These are phyloP conservation scores for Danionella cerebrum DNA, from an alignment of 2,113 vertebrate species.

Conservation along the genomic window DNA sequence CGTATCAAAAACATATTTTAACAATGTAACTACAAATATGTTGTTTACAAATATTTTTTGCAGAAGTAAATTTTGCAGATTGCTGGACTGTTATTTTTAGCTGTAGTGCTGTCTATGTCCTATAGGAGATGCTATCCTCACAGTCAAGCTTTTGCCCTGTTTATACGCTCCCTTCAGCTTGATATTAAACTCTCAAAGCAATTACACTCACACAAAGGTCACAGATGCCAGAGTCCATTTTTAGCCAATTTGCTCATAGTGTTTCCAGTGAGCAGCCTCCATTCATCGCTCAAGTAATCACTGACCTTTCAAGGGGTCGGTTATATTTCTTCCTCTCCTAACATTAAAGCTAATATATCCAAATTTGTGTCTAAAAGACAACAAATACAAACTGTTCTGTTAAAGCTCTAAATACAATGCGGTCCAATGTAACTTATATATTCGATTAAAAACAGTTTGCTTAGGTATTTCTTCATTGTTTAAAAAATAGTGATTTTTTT, in stretches of 20 bases:
- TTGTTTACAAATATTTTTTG: no score
- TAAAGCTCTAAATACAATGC: neutral
- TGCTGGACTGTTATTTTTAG: neutral
- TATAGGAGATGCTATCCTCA: neutral
- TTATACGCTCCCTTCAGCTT: neutral
- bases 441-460: no score
- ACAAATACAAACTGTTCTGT: neutral
- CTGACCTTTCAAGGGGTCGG: neutral
- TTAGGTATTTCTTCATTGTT: no score
- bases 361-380: neutral
- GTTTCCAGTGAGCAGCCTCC: neutral
- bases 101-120: neutral
- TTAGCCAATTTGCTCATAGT: neutral
- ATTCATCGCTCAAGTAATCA: slow-evolving; percentile 3
- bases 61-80: no score
- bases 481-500: no score
- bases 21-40: no score
- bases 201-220: slow-evolving; percentile 1
- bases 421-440: no score
- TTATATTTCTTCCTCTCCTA: neutral
- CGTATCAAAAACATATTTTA: no score
- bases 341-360: neutral
- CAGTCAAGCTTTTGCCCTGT: neutral
- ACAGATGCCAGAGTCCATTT: neutral
- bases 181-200: neutral